Evolutionary conservation across 30 jellyfish, hydroid and myxozoan species (phyloP).

Genomic region (Pelagia noctiluca): DNA sequence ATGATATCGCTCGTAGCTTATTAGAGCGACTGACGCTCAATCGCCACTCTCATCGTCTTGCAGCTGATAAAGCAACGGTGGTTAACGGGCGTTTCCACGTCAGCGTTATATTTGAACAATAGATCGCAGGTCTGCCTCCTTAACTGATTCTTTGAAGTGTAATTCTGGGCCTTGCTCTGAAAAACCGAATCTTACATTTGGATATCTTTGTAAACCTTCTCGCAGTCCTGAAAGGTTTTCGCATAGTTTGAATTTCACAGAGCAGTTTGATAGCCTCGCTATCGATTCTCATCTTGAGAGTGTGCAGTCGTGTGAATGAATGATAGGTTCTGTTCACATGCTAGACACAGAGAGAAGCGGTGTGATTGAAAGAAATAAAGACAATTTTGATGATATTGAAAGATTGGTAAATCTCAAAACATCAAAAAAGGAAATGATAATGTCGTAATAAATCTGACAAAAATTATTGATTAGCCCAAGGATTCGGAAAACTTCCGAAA

Average conservation of each 20-base stretch:
- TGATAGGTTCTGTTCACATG: background rate
- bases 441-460: too few relatives aligned
- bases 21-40: constrained; percentile 24
- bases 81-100: constrained; percentile 61
- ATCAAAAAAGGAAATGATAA: too few relatives aligned
- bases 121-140: constrained; percentile 32
- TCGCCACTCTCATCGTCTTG: constrained; percentile 11
- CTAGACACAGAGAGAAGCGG: background rate
- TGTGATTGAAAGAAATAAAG: too few relatives aligned
- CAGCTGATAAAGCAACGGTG: constrained; percentile 8
- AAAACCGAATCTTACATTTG: background rate
- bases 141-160: constrained; percentile 26
- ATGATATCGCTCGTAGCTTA: constrained; percentile 17
- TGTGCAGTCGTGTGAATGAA: background rate
- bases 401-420: too few relatives aligned
- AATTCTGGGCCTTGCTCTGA: constrained; percentile 4
- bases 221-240: background rate
- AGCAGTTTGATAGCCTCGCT: background rate
- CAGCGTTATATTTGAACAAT: constrained; percentile 57
- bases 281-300: background rate
- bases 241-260: background rate
- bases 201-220: background rate
- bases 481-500: too few relatives aligned
- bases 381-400: too few relatives aligned
- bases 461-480: too few relatives aligned